Evolutionary conservation across 2,113 vertebrate genomes (phyloP).

Genomic region (Proteles cristata): DNA sequence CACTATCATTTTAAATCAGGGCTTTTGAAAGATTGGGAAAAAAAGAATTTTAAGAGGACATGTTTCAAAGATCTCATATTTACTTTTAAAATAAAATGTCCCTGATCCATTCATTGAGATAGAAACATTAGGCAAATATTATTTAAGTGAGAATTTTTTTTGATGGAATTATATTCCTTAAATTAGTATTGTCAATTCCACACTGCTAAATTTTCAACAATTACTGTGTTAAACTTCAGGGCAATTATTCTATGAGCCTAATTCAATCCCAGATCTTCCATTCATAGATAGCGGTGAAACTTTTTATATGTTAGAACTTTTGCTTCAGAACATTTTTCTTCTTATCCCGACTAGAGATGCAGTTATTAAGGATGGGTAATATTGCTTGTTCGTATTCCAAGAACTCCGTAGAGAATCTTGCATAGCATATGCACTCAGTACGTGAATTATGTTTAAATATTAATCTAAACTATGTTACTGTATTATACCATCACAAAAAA

Average conservation of each 20-base stretch:
- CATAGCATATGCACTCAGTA: neutral
- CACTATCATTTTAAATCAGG: constrained; percentile 23
- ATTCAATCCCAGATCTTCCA: neutral
- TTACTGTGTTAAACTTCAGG: constrained; percentile 55
- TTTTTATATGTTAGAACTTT: neutral
- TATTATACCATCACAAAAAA: neutral
- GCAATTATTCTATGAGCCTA: constrained; percentile 28
- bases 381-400: neutral
- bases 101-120: neutral
- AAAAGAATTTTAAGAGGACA: neutral
- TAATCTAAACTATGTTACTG: neutral
- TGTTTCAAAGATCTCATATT: constrained; percentile 7
- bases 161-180: constrained; percentile 35
- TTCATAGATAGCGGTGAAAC: neutral
- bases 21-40: constrained; percentile 29
- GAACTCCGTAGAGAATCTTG: neutral
- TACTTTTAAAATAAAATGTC: constrained; percentile 62
- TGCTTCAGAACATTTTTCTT: neutral
- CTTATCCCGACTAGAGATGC: neutral
- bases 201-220: constrained; percentile 15
- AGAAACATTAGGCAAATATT: neutral
- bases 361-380: neutral
- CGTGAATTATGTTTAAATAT: neutral
- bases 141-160: constrained; percentile 14
- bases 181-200: constrained; percentile 55